Evolutionary conservation across 1,140 invertebrate genomes (phyloP), one percentile per base, ranked within the genome.

Genomic region (Platorchestia sp.): DNA sequence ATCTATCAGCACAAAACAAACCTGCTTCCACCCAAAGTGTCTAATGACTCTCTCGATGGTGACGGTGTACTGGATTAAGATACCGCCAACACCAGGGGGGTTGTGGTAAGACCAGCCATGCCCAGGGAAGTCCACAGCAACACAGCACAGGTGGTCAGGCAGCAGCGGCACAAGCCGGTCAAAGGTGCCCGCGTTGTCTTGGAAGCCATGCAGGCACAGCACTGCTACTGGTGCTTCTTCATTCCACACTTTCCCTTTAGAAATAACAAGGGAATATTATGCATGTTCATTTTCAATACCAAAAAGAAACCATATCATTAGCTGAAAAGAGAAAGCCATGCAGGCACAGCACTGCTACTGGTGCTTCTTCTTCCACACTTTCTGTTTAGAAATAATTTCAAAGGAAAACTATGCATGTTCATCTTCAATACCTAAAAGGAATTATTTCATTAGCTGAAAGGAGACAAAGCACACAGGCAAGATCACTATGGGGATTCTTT

Each of bases 111-210:
- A 99, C 10, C 98, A 97, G 1, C 99, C 99, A 97, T 99, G 98
- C 44, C 97, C 97, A 14, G 97, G 98, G 95, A 98, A 97, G 97
- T 98, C 98, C 45, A 98, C 97, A 96, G 97, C 97, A 16, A 98
- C 97, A 96, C 98, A 98, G 96, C 98, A 98, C 96, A 97, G 98
- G 96, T 98, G 97, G 5, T 97, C 95, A 19, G 98, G 97, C 44
- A 99, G 97, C 36, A 98, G 97, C 36, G 98, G 98, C 47, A 98
- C 98, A 59, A 99, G 97, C 91, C 97, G 97, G 97, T 99, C 98
- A 97, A 98, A 99, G 45, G 98, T 98, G 41, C 98, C 98, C 95
- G 98, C 98, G 97, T 99, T 99, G 97, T 99, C 98, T 97, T 99
- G 98, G 98, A 98, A 99, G 90, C 98, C 98, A 97, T 99, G 98